Conservation (phyloP, 2,797 vertebrate species). For the Poecilia picta region DNA sequence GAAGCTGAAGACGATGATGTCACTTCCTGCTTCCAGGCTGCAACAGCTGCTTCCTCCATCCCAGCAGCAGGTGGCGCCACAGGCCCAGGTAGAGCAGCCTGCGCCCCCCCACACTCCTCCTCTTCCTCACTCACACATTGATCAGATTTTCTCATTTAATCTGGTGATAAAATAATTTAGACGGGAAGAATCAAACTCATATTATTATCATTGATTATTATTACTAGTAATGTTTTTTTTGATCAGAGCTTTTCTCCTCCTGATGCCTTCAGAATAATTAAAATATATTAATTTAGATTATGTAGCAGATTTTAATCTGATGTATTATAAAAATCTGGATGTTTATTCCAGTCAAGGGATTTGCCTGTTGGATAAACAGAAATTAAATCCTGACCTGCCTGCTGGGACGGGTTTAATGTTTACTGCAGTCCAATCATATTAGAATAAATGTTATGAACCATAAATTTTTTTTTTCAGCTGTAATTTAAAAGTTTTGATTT, state of each 20-base stretch:
- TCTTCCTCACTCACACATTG: conserved; percentile 27
- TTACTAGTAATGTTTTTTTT: not conserved
- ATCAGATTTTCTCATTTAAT: not conserved
- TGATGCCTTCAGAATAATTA: not conserved
- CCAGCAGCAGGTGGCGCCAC: conserved; percentile 84
- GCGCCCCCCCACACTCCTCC: conserved; percentile 18
- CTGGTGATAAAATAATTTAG: too few species aligned
- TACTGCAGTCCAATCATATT: not conserved
- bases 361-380: too few species aligned
- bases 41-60: conserved; percentile 81
- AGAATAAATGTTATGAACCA: not conserved
- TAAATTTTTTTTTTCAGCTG: not conserved
- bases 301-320: not conserved
- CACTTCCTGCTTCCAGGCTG: conserved; percentile 76
- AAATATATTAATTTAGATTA: not conserved
- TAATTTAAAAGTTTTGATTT: not conserved
- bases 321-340: not conserved
- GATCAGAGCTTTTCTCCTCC: not conserved
- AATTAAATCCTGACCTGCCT: too few species aligned
- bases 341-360: too few species aligned
- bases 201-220: not conserved
- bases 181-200: too few species aligned
- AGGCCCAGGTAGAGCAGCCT: conserved; percentile 87
- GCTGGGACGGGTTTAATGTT: not conserved
- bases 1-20: conserved; percentile 87